Evolutionary conservation across 2,797 vertebrate genomes (phyloP).

Genomic region (Carapus acus): DNA sequence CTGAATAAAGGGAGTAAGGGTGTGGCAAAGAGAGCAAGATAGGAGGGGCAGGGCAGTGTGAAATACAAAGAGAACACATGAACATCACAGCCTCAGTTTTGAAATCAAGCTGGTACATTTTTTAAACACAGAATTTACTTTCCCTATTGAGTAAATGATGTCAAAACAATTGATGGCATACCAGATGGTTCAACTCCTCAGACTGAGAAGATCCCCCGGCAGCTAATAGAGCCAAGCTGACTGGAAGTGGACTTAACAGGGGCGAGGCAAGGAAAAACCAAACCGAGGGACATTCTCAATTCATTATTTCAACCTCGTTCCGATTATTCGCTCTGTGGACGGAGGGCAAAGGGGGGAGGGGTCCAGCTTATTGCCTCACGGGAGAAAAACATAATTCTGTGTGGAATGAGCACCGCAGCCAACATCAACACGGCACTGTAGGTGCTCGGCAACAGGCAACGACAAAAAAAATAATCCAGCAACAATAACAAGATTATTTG

Average conservation of each 20-base stretch:
- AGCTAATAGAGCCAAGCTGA: slow-evolving; percentile 18
- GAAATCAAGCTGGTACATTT: slow-evolving; percentile 13
- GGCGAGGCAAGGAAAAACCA: slow-evolving; percentile 1
- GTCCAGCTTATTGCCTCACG: slow-evolving; percentile 38
- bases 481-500: slow-evolving; percentile 19
- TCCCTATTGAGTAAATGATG: too few species aligned
- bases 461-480: slow-evolving; percentile 8
- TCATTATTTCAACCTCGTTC: slow-evolving; percentile 19
- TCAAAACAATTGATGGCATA: too few species aligned
- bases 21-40: background rate
- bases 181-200: background rate
- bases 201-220: slow-evolving; percentile 5
- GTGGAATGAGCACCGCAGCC: slow-evolving; percentile 51
- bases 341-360: slow-evolving; percentile 16
- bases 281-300: background rate
- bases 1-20: slow-evolving; percentile 3
- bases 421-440: slow-evolving; percentile 46
- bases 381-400: slow-evolving; percentile 44
- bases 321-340: slow-evolving; percentile 19
- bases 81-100: too few species aligned
- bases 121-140: too few species aligned
- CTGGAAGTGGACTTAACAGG: slow-evolving; percentile 17
- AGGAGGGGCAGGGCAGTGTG: background rate
- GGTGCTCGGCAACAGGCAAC: slow-evolving; percentile 41
- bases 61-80: slow-evolving; percentile 1